These are phyloP conservation scores for Columba janthina DNA, from an alignment of 2,113 vertebrate genomes.

Conservation along the genomic window DNA sequence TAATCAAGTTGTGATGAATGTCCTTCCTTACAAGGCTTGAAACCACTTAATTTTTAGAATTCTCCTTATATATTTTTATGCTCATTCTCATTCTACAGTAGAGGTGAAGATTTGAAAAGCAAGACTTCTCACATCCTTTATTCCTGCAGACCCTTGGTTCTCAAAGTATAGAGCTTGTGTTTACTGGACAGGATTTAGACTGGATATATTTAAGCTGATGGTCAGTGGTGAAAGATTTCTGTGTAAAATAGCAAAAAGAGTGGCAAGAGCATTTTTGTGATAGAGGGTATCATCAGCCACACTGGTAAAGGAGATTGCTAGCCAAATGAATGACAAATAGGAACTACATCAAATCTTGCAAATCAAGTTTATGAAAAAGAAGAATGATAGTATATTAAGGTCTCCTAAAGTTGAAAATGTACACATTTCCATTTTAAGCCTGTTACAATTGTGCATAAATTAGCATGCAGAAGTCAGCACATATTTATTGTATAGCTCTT, in stretches of 20 bases:
- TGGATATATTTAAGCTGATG: neutral
- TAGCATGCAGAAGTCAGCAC: neutral
- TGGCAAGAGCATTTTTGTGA: neutral
- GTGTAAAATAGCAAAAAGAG: neutral
- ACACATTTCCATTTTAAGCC: neutral
- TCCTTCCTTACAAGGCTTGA: neutral
- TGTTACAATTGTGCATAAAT: neutral
- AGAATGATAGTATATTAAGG: neutral
- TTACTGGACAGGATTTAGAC: neutral
- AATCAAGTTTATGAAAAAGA: neutral
- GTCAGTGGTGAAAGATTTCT: neutral
- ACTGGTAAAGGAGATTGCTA: rapidly evolving
- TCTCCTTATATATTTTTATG: neutral
- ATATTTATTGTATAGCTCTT: neutral
- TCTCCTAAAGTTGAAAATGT: neutral
- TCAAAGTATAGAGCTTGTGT: neutral
- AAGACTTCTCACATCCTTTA: neutral
- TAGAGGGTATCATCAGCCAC: neutral
- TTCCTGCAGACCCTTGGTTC: neutral
- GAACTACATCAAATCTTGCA: neutral
- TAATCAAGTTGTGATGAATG: neutral
- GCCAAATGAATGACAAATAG: neutral
- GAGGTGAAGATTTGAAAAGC: neutral
- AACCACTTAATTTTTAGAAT: neutral
- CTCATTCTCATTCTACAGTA: neutral